phyloP scores from a whole-genome alignment of 2,113 vertebrate genomes.

The Excalfactoria chinensis region DNA sequence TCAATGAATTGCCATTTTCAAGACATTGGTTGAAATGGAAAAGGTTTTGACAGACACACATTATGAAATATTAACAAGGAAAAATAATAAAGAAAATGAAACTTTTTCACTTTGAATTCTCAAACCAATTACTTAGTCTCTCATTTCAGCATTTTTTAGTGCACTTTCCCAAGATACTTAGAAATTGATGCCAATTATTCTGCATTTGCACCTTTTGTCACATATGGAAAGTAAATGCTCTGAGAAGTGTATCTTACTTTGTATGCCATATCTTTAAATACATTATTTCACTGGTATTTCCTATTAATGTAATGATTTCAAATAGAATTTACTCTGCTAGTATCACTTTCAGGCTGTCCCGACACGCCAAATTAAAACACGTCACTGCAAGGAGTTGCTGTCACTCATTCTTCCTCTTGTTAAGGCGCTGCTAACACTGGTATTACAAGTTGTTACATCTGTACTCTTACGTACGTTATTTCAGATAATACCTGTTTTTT shows the following conservation, averaged over 20 bases:
- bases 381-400: neutral
- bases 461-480: neutral
- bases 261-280: neutral
- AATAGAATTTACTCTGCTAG: neutral
- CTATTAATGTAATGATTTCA: neutral
- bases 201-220: neutral
- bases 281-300: neutral
- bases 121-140: neutral
- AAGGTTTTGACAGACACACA: neutral
- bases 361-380: neutral
- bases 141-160: neutral
- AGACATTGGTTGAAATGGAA: neutral
- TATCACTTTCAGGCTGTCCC: slow-evolving; percentile 8
- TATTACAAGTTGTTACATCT: neutral
- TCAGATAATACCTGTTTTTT: neutral
- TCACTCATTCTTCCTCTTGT: neutral
- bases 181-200: neutral
- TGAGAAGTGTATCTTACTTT: neutral
- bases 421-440: neutral
- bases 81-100: neutral
- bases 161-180: neutral
- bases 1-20: neutral
- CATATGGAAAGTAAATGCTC: neutral
- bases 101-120: neutral
- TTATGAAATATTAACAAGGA: neutral